Conservation (phyloP, 2,888 invertebrate species). For the Cerastoderma edule region DNA sequence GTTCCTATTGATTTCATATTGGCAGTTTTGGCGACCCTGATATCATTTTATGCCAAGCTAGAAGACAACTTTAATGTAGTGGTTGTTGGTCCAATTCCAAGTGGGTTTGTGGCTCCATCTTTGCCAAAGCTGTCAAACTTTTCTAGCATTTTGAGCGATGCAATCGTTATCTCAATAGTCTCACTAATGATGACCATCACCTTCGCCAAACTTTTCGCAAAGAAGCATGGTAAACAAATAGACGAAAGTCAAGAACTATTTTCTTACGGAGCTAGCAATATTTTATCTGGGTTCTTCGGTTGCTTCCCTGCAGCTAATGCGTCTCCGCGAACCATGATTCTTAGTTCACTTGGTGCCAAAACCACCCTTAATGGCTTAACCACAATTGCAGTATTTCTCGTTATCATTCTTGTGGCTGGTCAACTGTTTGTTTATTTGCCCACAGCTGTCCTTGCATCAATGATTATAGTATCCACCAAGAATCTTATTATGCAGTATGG, state of each 20-base stretch:
- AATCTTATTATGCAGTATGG: slow-evolving; percentile 87
- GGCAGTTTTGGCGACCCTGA: slow-evolving; percentile 68
- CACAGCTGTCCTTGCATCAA: slow-evolving; percentile 81
- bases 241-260: slow-evolving; percentile 83
- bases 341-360: slow-evolving; percentile 74
- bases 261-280: slow-evolving; percentile 81
- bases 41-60: slow-evolving; percentile 71
- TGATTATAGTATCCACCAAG: slow-evolving; percentile 84
- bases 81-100: slow-evolving; percentile 71
- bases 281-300: slow-evolving; percentile 81
- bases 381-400: slow-evolving; percentile 72
- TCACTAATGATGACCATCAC: slow-evolving; percentile 73
- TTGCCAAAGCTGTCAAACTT: slow-evolving; percentile 63
- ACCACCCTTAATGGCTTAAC: slow-evolving; percentile 69
- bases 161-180: slow-evolving; percentile 70
- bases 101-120: slow-evolving; percentile 69
- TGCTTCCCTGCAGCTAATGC: slow-evolving; percentile 82
- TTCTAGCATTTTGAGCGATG: slow-evolving; percentile 50
- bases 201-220: slow-evolving; percentile 81
- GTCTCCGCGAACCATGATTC: slow-evolving; percentile 75
- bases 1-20: slow-evolving; percentile 80
- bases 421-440: slow-evolving; percentile 78
- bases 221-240: slow-evolving; percentile 79
- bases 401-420: slow-evolving; percentile 76
- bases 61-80: slow-evolving; percentile 52